A percentile compares a stretch with the other conserved stretches of the same genome.
Evolutionary conservation across 2,113 vertebrate genomes (phyloP).

Genomic region (Laterallus jamaicensis): DNA sequence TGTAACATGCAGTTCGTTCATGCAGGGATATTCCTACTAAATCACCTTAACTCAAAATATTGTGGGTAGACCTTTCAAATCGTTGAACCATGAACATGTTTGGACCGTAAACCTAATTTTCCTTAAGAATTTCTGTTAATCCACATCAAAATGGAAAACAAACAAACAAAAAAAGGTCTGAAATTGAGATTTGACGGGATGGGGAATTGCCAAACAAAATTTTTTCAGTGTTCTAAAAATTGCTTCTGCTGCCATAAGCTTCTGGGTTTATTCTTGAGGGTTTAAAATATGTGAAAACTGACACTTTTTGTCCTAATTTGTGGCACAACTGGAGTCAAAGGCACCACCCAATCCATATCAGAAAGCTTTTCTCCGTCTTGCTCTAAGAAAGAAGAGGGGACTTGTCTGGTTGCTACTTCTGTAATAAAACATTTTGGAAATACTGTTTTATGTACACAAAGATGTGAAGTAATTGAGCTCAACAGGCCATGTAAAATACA

Average conservation of each 20-base stretch:
- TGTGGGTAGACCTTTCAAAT: neutral
- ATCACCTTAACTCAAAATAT: neutral
- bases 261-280: neutral
- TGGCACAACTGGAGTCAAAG: neutral
- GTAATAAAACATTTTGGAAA: neutral
- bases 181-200: neutral
- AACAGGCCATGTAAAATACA: conserved; percentile 39
- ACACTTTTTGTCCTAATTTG: neutral
- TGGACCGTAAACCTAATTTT: neutral
- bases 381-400: neutral
- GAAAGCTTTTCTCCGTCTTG: neutral
- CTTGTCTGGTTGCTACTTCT: neutral
- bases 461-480: conserved; percentile 23
- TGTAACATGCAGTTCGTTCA: neutral
- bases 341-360: neutral
- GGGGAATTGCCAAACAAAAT: neutral
- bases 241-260: neutral
- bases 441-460: conserved; percentile 4
- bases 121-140: neutral
- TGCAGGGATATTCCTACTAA: neutral
- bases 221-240: neutral
- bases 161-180: neutral
- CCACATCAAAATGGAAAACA: neutral
- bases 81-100: neutral
- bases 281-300: neutral